phyloP scores from a whole-genome alignment of 2,113 vertebrate genomes.

The Butorides virescens region DNA sequence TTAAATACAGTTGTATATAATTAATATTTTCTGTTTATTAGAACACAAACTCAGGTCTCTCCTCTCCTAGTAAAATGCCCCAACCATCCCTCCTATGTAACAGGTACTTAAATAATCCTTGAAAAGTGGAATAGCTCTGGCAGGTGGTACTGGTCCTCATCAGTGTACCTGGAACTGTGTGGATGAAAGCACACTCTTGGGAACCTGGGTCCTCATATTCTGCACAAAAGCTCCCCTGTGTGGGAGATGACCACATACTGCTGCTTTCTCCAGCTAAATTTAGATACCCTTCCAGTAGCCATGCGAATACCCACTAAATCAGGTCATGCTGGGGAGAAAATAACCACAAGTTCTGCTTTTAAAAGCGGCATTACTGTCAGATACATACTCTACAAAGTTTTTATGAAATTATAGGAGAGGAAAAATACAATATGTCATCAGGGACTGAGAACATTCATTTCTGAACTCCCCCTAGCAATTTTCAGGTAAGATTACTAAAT shows the following conservation, averaged over 20 bases:
- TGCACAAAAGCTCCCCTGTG: background rate
- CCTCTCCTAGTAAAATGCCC: background rate
- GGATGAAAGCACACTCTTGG: background rate
- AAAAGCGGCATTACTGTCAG: background rate
- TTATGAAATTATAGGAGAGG: background rate
- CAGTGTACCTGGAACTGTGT: background rate
- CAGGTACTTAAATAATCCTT: background rate
- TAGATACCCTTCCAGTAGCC: background rate
- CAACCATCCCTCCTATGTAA: background rate
- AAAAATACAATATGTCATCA: background rate
- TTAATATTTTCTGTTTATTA: background rate
- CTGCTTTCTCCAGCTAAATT: background rate
- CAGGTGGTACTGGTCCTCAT: fast-evolving
- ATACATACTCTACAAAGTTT: background rate
- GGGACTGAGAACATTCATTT: background rate
- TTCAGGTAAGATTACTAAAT: background rate
- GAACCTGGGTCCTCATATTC: background rate
- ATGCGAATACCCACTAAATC: background rate
- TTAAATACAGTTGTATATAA: background rate
- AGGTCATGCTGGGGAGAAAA: background rate
- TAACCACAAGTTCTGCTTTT: background rate
- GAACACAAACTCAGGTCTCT: background rate
- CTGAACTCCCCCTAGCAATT: background rate
- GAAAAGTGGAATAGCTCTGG: fast-evolving
- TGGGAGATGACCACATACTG: background rate